Conservation (phyloP, 2,888 invertebrate genomes). For the Amphipoea oculea region DNA sequence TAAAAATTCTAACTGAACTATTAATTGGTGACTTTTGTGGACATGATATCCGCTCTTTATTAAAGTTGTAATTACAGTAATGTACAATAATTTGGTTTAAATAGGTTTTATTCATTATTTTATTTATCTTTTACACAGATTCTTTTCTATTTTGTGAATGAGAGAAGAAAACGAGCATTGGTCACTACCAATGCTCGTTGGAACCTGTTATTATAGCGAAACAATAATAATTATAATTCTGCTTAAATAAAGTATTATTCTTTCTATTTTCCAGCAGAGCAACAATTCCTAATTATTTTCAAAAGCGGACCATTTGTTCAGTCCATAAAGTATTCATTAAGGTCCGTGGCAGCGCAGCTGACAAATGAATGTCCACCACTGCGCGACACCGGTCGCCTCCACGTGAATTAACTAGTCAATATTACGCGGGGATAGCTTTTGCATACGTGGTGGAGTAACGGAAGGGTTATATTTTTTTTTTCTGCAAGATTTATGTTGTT, state of each 20-base stretch:
- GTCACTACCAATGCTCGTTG: no score
- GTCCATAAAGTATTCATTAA: slow-evolving; percentile 56
- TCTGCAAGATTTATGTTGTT: no score
- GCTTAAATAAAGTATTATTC: neutral
- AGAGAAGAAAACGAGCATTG: no score
- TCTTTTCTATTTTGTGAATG: no score
- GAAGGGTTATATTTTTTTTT: neutral
- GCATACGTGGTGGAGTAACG: neutral
- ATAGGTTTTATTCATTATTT: no score
- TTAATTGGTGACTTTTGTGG: no score
- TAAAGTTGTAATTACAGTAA: no score
- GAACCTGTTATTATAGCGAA: no score
- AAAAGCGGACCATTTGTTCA: slow-evolving; percentile 40
- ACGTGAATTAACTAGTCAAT: slow-evolving; percentile 52
- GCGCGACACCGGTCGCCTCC: slow-evolving; percentile 40
- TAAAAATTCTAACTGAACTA: no score
- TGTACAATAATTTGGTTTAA: no score
- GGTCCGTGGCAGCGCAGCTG: slow-evolving; percentile 41
- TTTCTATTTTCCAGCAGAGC: neutral
- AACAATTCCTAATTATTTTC: slow-evolving; percentile 43
- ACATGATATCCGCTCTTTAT: no score
- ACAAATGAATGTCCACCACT: slow-evolving; percentile 47
- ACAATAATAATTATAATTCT: neutral
- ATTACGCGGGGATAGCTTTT: slow-evolving; percentile 23
- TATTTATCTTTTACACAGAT: no score